Evolutionary conservation across 2,113 vertebrate genomes (phyloP).

Genomic region (Oreotrochilus melanogaster): DNA sequence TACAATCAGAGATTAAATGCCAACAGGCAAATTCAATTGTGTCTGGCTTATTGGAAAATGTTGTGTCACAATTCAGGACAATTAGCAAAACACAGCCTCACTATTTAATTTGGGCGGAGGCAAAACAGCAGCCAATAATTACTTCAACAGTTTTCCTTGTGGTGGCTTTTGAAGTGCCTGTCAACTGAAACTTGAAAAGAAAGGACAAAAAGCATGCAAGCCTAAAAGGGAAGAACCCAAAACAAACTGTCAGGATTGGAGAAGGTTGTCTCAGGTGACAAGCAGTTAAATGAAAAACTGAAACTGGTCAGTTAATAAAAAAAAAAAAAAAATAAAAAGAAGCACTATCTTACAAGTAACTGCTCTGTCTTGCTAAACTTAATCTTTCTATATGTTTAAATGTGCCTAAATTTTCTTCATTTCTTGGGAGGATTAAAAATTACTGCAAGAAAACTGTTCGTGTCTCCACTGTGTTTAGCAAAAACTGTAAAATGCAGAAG

Average conservation of each 20-base stretch:
- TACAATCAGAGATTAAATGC: not conserved
- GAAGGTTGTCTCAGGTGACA: not conserved
- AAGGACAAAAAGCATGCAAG: not conserved
- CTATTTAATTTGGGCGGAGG: not conserved
- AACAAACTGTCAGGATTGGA: not conserved
- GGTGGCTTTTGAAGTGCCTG: not conserved
- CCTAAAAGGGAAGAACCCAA: not conserved
- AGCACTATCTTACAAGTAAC: not conserved
- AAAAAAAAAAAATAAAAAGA: not conserved
- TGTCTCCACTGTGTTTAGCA: not conserved
- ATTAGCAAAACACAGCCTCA: not conserved
- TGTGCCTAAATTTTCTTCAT: not conserved
- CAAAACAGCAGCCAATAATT: not conserved
- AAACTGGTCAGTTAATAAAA: not conserved
- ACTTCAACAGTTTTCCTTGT: conserved; percentile 2
- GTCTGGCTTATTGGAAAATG: not conserved
- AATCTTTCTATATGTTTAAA: not conserved
- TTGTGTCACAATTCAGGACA: not conserved
- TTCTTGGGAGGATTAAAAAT: not conserved
- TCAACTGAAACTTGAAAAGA: not conserved
- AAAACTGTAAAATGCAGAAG: not conserved
- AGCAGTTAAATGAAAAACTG: not conserved
- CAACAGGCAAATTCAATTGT: not conserved
- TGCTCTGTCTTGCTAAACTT: not conserved
- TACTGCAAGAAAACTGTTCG: not conserved